phyloP scores from a whole-genome alignment of 2,113 vertebrate species.

The Meles meles region DNA sequence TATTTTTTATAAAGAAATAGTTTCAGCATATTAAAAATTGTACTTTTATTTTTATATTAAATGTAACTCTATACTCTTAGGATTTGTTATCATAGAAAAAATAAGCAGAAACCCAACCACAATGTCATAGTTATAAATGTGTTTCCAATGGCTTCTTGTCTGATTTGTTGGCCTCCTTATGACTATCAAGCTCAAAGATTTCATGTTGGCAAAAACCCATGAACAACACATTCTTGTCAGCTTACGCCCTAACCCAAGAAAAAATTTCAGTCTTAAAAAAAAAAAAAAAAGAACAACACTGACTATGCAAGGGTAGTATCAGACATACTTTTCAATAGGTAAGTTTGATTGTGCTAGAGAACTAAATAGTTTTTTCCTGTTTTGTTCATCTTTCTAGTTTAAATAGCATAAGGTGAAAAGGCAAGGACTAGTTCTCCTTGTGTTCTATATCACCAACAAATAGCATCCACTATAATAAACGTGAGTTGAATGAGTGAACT shows the following conservation, averaged over 20 bases:
- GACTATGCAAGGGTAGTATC: not conserved
- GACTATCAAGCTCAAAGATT: not conserved
- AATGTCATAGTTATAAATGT: not conserved
- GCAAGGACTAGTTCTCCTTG: not conserved
- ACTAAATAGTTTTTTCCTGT: not conserved
- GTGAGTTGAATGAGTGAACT: constrained; percentile 34
- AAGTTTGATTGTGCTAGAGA: not conserved
- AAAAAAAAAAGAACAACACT: not conserved
- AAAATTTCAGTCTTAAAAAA: not conserved
- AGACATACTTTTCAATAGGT: not conserved
- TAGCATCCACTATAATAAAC: constrained; percentile 13
- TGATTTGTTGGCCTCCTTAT: not conserved
- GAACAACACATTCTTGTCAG: not conserved
- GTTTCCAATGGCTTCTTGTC: not conserved
- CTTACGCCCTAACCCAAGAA: not conserved
- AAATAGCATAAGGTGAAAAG: not conserved
- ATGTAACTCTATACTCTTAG: not conserved
- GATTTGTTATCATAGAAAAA: not conserved
- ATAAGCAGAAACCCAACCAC: not conserved
- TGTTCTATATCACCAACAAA: not conserved
- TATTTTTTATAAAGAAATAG: not conserved
- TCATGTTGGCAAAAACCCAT: not conserved
- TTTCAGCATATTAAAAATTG: not conserved
- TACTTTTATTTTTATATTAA: not conserved
- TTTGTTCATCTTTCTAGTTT: not conserved